Base-by-base conservation (phyloP, 2,797 vertebrate species). In the Bryconaethiops microstoma region DNA sequence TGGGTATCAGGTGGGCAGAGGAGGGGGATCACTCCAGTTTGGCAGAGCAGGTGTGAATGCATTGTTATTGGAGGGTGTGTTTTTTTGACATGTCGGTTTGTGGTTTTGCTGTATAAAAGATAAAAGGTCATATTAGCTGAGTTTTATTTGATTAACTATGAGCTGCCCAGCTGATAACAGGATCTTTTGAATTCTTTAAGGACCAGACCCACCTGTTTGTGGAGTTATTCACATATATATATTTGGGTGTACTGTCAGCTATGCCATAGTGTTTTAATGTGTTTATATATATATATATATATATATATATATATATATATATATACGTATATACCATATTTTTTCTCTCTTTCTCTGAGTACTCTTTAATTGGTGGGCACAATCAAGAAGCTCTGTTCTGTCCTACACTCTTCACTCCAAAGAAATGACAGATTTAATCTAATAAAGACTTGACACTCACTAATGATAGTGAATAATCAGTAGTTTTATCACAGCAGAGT, bases 41-140 rank as follows among this genome's bases (percentile, higher is more conserved):
- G 83, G 74, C 82, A 81, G 88, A 89, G 86, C 93, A 94, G 92
- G 90, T 95, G 93, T 77, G 89, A 86, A 90, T 73, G 39, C 78
- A 52, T 74, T 40, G 35, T 77, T 79, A 60, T 82, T 87, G 74
- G 86, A 84, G 84, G 85, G 89, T 90, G 77, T 88, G 35, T 35
- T 35, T 92, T 94, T 94, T 87, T 93, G 92, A 93, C 93, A 94
- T 93, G 92, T 90, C 92, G 92, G 87, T 90, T 79, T 88, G 90
- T 88, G 77, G 74, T 60, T 45, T 83, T 83, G 85, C 80, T 82
- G 84, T 82, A 73, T 35, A 83, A 79, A 65, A 21, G 75, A 77
- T 79, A 86, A 35, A 87, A 35, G 76, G 84, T 25, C 14, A 77
- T 77, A 90, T 87, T 84, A 84, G 85, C 39, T 75, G 50, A 76